Base-by-base conservation (phyloP, 2,888 invertebrate species). In the Apeira syringaria region DNA sequence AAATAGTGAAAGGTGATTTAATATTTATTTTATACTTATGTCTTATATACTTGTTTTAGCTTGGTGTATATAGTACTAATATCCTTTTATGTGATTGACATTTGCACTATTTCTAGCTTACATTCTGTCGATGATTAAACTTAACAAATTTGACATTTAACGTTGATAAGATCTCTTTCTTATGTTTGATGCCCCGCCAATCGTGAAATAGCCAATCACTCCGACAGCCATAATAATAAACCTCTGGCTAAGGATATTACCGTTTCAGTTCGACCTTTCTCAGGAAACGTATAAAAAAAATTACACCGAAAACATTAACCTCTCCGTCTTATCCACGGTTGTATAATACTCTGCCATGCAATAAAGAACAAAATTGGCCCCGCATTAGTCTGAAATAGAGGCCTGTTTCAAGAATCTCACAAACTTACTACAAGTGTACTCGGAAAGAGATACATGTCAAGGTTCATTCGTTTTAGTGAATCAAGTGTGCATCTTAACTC, bases 221-320 rank as follows among this genome's bases (percentile, higher is more conserved):
- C 29, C 22, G 12, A 20, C 15, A 22, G 6, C 4, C 30, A 22
- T 42, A 42, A 42, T 30, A 32, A 11, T 9, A 42, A 39, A 34
- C 30, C 34, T 18, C 22, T 22, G 27, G 31, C 15, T 10, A n/a
- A 22, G 13, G 8, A 20, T 30, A 26, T 30, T 20, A 9, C 17
- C 36, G 35, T 32, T 41, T 46, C 32, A 26, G 20, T 36, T 47
- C 33, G 42, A 48, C 39, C 38, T 44, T 34, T 46, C 34, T 34
- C 26, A 39, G 37, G 41, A 45, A 50, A 35, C 12, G 35, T 39
- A 45, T 36, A 42, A 40, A 50, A 53, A 49, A 46, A 50, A 56
- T 50, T 50, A 48, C 47, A 33, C 32, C 39, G n/a, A 46, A 46
- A 36, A 27, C 38, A 49, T 49, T 50, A 49, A 56, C 48, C 52